Percentiles rank a stretch among this genome's conserved stretches.
Conservation (phyloP, 1,140 invertebrate genomes). For the Sycophila sp. region DNA sequence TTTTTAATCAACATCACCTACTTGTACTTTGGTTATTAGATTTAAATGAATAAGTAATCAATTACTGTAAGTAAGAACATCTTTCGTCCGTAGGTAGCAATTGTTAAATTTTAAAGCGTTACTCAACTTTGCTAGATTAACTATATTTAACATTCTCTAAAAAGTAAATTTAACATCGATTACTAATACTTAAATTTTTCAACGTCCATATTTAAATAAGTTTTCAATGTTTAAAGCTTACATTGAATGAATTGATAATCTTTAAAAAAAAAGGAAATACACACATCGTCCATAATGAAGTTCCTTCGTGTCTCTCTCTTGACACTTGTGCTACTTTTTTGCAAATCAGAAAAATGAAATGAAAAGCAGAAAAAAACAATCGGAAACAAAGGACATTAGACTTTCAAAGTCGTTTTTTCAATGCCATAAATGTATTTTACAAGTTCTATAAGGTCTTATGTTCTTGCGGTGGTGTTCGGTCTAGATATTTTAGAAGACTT, state of each 20-base stretch:
- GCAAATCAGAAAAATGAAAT: constrained; percentile 10
- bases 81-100: too few relatives aligned
- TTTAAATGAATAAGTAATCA: too few relatives aligned
- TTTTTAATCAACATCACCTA: too few relatives aligned
- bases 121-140: too few relatives aligned
- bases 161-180: too few relatives aligned
- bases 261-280: too few relatives aligned
- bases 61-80: too few relatives aligned
- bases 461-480: constrained; percentile 25
- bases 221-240: background rate
- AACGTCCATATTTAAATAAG: background rate
- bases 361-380: background rate
- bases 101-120: too few relatives aligned
- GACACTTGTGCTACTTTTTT: constrained; percentile 10
- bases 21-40: too few relatives aligned
- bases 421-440: constrained; percentile 13
- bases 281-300: constrained; percentile 47
- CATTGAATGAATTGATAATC: background rate
- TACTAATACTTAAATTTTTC: background rate
- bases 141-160: too few relatives aligned
- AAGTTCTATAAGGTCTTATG: background rate
- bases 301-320: constrained; percentile 42
- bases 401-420: background rate
- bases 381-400: background rate
- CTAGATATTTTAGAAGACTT: constrained; percentile 23